Conservation (phyloP, 2,113 vertebrate species). For the Festucalex cinctus region DNA sequence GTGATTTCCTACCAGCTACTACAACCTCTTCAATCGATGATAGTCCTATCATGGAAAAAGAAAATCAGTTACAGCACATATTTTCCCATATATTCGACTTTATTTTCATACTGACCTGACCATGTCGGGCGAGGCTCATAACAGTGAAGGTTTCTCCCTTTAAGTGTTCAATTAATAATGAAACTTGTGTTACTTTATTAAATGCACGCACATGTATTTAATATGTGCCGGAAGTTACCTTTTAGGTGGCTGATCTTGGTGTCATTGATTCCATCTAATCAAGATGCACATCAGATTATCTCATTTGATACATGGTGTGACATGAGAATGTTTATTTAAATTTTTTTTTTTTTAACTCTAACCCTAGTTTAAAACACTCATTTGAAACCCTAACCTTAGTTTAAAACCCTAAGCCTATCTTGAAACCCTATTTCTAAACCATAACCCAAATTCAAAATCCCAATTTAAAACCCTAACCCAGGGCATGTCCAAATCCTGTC, state of each 20-base stretch:
- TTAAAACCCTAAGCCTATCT: no score
- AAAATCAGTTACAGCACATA: neutral
- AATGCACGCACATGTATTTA: neutral
- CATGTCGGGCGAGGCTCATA: neutral
- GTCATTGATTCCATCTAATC: neutral
- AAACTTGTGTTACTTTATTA: neutral
- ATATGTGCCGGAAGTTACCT: neutral
- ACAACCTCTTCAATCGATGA: conserved; percentile 60
- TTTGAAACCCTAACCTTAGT: no score
- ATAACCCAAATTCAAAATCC: no score
- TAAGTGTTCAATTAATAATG: neutral
- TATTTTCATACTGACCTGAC: conserved; percentile 36
- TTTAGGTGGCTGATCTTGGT: neutral
- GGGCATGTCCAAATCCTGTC: no score
- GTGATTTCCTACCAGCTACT: conserved; percentile 35
- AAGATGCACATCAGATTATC: neutral
- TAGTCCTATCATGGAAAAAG: conserved; percentile 40
- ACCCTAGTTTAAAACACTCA: no score
- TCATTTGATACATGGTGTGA: no score
- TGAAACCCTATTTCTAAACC: no score
- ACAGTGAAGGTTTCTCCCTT: conserved; percentile 1
- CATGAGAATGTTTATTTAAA: no score
- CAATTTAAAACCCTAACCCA: no score
- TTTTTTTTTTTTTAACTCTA: no score
- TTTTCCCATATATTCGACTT: neutral